Evolutionary conservation across 2,888 invertebrate genomes (phyloP).

Genomic region (Nomada ruficornis): DNA sequence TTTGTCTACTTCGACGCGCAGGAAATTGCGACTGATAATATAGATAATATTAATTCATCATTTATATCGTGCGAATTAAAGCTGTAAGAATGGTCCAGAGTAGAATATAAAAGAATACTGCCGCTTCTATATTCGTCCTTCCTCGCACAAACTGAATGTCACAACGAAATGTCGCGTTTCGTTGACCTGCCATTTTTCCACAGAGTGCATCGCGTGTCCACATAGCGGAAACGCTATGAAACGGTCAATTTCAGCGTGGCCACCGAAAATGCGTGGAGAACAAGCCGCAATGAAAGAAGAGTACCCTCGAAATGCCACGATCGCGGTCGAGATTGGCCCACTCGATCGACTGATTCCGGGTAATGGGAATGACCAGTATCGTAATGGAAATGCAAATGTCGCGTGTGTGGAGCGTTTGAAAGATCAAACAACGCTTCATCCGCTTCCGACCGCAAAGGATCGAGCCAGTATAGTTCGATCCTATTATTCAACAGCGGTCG

Average conservation of each 20-base stretch:
- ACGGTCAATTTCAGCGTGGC: background rate
- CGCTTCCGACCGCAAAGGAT: conserved; percentile 40
- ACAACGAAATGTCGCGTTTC: background rate
- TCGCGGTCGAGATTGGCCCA: background rate
- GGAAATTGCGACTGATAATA: too few relatives aligned
- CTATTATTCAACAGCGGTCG: conserved; percentile 43
- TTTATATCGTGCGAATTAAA: too few relatives aligned
- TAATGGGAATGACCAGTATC: conserved; percentile 41
- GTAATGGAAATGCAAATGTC: conserved; percentile 58
- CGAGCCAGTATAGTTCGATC: conserved; percentile 8
- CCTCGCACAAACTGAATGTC: background rate
- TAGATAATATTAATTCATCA: too few relatives aligned
- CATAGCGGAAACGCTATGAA: background rate
- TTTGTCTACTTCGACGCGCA: too few relatives aligned
- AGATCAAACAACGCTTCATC: conserved; percentile 48
- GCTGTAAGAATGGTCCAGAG: too few relatives aligned
- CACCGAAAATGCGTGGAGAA: background rate
- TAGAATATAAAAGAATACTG: background rate
- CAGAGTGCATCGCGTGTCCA: too few relatives aligned
- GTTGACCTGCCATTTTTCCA: background rate
- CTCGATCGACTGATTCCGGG: background rate
- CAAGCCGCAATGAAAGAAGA: background rate
- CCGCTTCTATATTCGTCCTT: background rate
- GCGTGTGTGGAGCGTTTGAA: conserved; percentile 29
- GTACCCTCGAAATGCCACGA: background rate